Percentiles rank a stretch among this genome's conserved stretches.
Conservation (phyloP, 2,797 vertebrate species). For the Chaetophractus vellerosus region DNA sequence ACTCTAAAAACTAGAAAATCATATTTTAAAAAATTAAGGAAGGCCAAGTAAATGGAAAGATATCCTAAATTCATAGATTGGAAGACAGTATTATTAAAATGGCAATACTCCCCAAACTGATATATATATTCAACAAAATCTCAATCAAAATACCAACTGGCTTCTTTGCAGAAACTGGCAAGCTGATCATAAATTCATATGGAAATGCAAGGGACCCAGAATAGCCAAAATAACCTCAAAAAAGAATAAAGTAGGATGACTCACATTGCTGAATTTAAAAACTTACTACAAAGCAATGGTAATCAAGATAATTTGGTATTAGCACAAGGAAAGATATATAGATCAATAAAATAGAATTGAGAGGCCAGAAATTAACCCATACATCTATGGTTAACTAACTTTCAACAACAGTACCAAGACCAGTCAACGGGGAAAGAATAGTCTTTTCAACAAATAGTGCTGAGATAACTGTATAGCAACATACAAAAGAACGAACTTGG, state of each 20-base stretch:
- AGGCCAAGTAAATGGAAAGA: conserved; percentile 49
- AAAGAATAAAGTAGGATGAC: conserved; percentile 4
- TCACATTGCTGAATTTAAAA: conserved; percentile 7
- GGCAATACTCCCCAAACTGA: not conserved
- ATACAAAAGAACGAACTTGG: not conserved
- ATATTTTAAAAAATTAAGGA: conserved; percentile 4
- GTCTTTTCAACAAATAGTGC: conserved; percentile 24
- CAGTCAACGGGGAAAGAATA: not conserved
- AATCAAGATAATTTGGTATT: not conserved
- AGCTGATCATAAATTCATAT: not conserved
- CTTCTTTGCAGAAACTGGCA: not conserved
- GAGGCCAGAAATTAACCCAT: conserved; percentile 18
- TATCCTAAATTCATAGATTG: not conserved
- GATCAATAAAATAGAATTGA: not conserved
- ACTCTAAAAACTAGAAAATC: conserved; percentile 20
- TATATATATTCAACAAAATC: conserved; percentile 26
- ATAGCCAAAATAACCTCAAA: not conserved
- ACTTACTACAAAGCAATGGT: conserved; percentile 1
- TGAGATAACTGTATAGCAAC: not conserved
- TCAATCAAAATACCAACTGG: not conserved
- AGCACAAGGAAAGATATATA: not conserved
- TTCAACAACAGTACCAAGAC: not conserved
- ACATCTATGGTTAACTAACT: not conserved
- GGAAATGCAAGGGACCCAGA: not conserved
- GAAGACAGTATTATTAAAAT: conserved; percentile 12